These are phyloP conservation scores for Plectrocnemia conspersa DNA, from an alignment of 1,140 invertebrate species.

Conservation along the genomic window DNA sequence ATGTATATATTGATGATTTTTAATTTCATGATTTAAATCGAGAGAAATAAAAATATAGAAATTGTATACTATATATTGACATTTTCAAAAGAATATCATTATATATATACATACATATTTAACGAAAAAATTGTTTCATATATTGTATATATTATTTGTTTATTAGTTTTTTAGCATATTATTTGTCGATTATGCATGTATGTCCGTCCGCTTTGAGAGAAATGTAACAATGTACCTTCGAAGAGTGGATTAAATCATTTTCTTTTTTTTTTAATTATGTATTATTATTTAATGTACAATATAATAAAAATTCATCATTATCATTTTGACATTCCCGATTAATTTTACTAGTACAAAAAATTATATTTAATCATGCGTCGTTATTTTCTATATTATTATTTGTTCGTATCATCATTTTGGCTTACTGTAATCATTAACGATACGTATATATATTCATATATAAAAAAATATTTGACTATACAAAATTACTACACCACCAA, in stretches of 20 bases:
- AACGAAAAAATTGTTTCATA: too few relatives aligned
- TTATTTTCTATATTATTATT: constrained; percentile 4
- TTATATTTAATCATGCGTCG: too few relatives aligned
- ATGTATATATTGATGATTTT: constrained; percentile 30
- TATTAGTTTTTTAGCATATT: constrained; percentile 13
- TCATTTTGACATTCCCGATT: too few relatives aligned
- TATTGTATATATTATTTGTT: constrained; percentile 30
- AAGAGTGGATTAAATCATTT: constrained; percentile 21
- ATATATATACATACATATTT: too few relatives aligned
- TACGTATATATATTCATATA: constrained; percentile 7
- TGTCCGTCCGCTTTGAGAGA: constrained; percentile 29
- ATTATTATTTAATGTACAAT: constrained; percentile 5
- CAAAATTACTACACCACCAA: background rate
- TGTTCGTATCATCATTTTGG: constrained; percentile 4
- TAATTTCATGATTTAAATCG: constrained; percentile 20
- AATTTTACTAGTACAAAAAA: constrained; percentile 34
- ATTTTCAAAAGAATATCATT: too few relatives aligned
- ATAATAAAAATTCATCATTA: too few relatives aligned
- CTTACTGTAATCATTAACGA: constrained; percentile 7
- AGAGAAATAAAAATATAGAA: background rate
- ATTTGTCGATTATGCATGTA: constrained; percentile 6
- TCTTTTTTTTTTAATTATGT: background rate
- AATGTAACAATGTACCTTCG: constrained; percentile 10
- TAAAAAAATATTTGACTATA: too few relatives aligned
- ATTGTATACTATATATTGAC: too few relatives aligned